phyloP scores from a whole-genome alignment of 2,113 vertebrate genomes.

The Puma concolor region DNA sequence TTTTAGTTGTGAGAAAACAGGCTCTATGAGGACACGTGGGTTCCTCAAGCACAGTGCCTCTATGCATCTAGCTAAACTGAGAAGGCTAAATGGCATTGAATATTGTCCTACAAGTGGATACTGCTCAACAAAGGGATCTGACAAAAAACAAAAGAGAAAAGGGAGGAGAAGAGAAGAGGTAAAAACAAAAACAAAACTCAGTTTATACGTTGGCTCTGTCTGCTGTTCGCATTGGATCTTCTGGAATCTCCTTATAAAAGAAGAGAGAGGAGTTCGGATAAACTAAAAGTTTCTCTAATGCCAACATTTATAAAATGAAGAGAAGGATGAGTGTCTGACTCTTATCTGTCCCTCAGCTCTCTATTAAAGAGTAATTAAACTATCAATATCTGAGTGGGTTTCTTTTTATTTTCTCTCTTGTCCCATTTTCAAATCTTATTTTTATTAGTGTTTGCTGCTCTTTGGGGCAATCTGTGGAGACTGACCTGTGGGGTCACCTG shows the following conservation, averaged over 20 bases:
- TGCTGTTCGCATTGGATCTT: background rate
- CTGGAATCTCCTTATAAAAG: background rate
- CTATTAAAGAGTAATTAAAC: conserved; percentile 32
- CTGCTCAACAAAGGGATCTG: background rate
- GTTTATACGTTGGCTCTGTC: background rate
- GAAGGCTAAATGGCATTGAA: background rate
- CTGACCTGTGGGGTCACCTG: conserved; percentile 33
- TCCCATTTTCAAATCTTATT: conserved; percentile 54
- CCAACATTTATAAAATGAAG: conserved; percentile 6
- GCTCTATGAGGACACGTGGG: background rate
- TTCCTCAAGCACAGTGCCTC: background rate
- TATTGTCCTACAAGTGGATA: background rate
- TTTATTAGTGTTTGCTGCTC: conserved; percentile 39
- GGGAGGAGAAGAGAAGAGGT: background rate
- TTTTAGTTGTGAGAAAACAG: background rate
- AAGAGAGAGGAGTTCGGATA: background rate
- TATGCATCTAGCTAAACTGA: background rate
- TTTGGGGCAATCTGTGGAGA: conserved; percentile 14
- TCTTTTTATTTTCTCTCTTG: conserved; percentile 36
- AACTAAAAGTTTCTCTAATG: background rate
- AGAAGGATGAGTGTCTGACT: background rate
- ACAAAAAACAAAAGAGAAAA: background rate
- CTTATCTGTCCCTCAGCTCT: conserved; percentile 14
- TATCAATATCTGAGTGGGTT: background rate
- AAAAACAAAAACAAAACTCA: background rate